phyloP scores from a whole-genome alignment of 1,140 invertebrate genomes.

The Calephelis virginiensis region DNA sequence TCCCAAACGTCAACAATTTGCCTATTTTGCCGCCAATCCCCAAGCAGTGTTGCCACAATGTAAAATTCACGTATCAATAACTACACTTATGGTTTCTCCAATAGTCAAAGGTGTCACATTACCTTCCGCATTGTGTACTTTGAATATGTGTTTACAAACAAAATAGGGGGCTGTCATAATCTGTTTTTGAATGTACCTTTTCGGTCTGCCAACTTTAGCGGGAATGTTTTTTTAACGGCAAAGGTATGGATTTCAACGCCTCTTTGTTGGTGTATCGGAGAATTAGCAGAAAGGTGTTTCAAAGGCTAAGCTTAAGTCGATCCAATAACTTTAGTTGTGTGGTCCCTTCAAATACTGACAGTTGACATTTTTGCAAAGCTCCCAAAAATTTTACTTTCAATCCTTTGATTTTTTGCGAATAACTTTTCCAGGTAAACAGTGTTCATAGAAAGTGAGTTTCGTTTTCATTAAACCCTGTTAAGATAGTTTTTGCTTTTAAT shows the following conservation, averaged over 20 bases:
- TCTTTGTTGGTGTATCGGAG: constrained; percentile 66
- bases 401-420: constrained; percentile 28
- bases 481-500: background rate
- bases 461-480: background rate
- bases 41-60: constrained; percentile 46
- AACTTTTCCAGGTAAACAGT: constrained; percentile 32
- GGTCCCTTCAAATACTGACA: constrained; percentile 54
- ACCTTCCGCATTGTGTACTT: constrained; percentile 51
- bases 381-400: constrained; percentile 56
- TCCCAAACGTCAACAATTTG: constrained; percentile 69
- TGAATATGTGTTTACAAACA: constrained; percentile 73
- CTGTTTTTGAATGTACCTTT: constrained; percentile 69
- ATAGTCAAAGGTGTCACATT: constrained; percentile 73
- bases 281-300: constrained; percentile 59
- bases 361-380: constrained; percentile 53
- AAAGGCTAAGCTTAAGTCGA: constrained; percentile 54
- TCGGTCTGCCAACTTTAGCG: constrained; percentile 59
- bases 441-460: constrained; percentile 11
- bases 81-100: constrained; percentile 56
- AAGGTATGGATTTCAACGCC: constrained; percentile 73
- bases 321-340: constrained; percentile 56
- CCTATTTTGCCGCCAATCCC: constrained; percentile 55
- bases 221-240: constrained; percentile 60
- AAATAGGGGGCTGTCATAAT: constrained; percentile 76
- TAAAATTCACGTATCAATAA: constrained; percentile 64